Base-by-base conservation (phyloP, 2,113 vertebrate genomes). In the Crotalus helleri region DNA sequence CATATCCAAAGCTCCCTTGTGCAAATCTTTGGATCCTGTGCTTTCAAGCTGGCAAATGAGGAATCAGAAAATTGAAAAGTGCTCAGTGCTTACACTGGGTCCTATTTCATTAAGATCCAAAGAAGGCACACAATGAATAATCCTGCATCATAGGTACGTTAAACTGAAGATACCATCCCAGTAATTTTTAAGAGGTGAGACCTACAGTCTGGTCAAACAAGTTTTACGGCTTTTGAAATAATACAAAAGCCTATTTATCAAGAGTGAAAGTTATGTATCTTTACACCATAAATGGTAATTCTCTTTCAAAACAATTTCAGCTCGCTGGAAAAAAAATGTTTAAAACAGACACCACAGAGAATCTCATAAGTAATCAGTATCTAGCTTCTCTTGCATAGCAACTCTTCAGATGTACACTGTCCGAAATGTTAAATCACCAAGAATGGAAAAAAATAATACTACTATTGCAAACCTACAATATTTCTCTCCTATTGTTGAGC, bases 11-110 rank as follows among this genome's bases (percentile, higher is more conserved):
- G 49, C 12, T 44, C 21, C 39, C 46, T 61, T 58, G 85, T 53
- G 57, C 46, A 87, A 57, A 21, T 69, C 46, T 88, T 89, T 85
- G 26, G 87, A 81, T 88, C 29, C 96, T 98, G 97, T 97, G 97
- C 88, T 88, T 88, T 85, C 96, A 97, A 97, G 96, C 97, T 97
- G 93, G 95, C 96, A 96, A 95, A 96, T 96, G 96, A 97, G 94
- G 97, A 97, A 97, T 96, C 96, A 97, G 95, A 46, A 87, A 95
- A 29, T 49, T 8, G 26, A 51, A 59, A 49, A 57, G 91, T 88
- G 91, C 95, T 94, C 46, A 53, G n/a, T 90, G 57, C 95, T 95
- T 95, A 94, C 93, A 95, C 90, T 95, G 93, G 57, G 29, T 96
- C 93, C 95, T 95, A 93, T 94, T 96, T 96, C 92, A 94, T 92